Evolutionary conservation across 2,797 vertebrate species (phyloP).

Genomic region (Arrhamphus sclerolepis): DNA sequence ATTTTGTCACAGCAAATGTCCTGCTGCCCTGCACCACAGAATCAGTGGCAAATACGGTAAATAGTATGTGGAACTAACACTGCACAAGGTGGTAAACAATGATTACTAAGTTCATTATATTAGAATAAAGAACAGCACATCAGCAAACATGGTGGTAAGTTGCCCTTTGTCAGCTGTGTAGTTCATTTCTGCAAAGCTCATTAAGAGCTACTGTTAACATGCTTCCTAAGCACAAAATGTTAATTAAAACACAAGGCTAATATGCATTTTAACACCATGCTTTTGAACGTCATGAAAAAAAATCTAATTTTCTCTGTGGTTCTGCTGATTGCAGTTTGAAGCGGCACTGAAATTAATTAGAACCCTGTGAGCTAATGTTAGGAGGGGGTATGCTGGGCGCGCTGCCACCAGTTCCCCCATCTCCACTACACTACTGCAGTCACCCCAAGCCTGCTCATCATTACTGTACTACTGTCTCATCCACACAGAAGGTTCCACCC

Average conservation of each 20-base stretch:
- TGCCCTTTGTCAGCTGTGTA: conserved; percentile 67
- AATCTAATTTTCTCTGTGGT: conserved; percentile 73
- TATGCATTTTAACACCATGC: conserved; percentile 73
- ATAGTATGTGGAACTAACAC: conserved; percentile 38
- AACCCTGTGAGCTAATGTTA: conserved; percentile 73
- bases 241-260: conserved; percentile 78
- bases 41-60: conserved; percentile 17
- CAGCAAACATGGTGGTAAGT: conserved; percentile 60
- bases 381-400: conserved; percentile 55
- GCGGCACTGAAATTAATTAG: conserved; percentile 77
- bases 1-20: conserved; percentile 34
- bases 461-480: conserved; percentile 39
- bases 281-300: conserved; percentile 54
- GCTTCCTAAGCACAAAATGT: conserved; percentile 78
- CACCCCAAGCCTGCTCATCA: conserved; percentile 42
- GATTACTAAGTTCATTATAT: conserved; percentile 63
- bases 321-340: conserved; percentile 75
- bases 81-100: conserved; percentile 65
- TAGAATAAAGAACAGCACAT: conserved; percentile 67
- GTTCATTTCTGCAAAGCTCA: conserved; percentile 72
- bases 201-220: conserved; percentile 78
- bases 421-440: conserved; percentile 37
- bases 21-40: conserved; percentile 23
- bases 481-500: conserved; percentile 24
- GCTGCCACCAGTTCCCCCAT: conserved; percentile 26